Evolutionary conservation across 2,888 invertebrate genomes (phyloP), one percentile per base, ranked within the genome.

Genomic region (Platerodrilus igneus): DNA sequence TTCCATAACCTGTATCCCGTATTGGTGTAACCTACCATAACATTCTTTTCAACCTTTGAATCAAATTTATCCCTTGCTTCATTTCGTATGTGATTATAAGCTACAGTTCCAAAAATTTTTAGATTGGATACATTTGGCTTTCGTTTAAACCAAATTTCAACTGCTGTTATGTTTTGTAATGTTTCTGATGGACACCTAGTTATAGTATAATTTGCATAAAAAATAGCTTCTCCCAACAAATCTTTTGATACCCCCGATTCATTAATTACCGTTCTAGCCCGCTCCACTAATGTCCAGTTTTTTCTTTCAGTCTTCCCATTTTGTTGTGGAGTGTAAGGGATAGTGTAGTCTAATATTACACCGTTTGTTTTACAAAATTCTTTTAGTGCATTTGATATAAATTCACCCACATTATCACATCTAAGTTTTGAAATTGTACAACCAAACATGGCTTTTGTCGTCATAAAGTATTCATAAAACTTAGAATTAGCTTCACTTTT

Each of bases 401-500:
- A 26, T 26, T 26, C 26, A n/a, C 13, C 26, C 11, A 11, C 26
- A 26, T 26, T 26, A 11, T 26, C 26, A 26, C 26, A 26, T 9
- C 26, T 26, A 7, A 26, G 13, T 14, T 26, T 26, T 5, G 8
- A 26, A 5, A 26, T 26, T n/a, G 10, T 11, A 7, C 7, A n/a
- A 7, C 9, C 9, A 26, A 26, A 26, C 26, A 26, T 26, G 7
- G 26, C 3, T 26, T 26, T 26, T 13, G 26, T 26, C 26, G 14
- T 26, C 6, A 11, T 5, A 26, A 13, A 26, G 4, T 13, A 26
- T 13, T 26, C 26, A 13, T 26, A 13, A 9, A 26, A 26, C 26
- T 26, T 4, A 7, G 11, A 7, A 26, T 13, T 13, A 3, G 26
- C 26, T 13, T 26, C 26, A 26, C 26, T 26, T 26, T 26, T 26